These are phyloP conservation scores for Aplochiton taeniatus DNA, from an alignment of 2,797 vertebrate genomes.

Conservation along the genomic window DNA sequence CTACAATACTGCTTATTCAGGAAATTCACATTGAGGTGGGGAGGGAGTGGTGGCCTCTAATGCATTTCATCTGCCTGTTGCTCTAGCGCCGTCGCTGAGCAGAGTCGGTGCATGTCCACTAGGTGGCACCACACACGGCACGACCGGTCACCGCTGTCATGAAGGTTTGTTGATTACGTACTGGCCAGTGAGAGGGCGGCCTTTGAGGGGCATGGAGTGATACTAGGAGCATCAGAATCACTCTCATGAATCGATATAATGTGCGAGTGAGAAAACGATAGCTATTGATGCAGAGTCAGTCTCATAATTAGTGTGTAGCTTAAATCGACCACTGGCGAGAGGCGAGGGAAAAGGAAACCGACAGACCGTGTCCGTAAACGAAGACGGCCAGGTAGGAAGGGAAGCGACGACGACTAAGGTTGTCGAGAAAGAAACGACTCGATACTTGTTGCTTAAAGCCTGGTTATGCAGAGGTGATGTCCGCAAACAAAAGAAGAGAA, in stretches of 20 bases:
- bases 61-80: constrained; percentile 44
- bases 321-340: constrained; percentile 70
- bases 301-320: constrained; percentile 81
- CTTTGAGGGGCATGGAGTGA: constrained; percentile 25
- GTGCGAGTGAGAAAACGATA: constrained; percentile 70
- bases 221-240: constrained; percentile 32
- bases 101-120: constrained; percentile 48
- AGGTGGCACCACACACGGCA: constrained; percentile 58
- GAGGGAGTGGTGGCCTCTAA: constrained; percentile 64
- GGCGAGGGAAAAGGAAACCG: constrained; percentile 43
- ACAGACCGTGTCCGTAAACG: constrained; percentile 57
- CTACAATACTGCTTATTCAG: constrained; percentile 79
- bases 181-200: constrained; percentile 61
- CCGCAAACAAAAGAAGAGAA: neutral
- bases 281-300: constrained; percentile 77
- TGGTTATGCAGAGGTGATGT: constrained; percentile 24
- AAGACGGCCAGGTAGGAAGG: constrained; percentile 30
- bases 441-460: constrained; percentile 55
- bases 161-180: constrained; percentile 72
- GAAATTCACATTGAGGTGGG: constrained; percentile 78
- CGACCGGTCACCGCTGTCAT: constrained; percentile 43
- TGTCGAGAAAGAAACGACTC: constrained; percentile 15
- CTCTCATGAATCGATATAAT: constrained; percentile 55
- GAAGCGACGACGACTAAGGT: constrained; percentile 20
- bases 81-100: constrained; percentile 27